A percentile compares a stretch with the other conserved stretches of the same genome.
These are phyloP conservation scores for Noctua janthe DNA, from an alignment of 2,888 invertebrate genomes.

Conservation along the genomic window DNA sequence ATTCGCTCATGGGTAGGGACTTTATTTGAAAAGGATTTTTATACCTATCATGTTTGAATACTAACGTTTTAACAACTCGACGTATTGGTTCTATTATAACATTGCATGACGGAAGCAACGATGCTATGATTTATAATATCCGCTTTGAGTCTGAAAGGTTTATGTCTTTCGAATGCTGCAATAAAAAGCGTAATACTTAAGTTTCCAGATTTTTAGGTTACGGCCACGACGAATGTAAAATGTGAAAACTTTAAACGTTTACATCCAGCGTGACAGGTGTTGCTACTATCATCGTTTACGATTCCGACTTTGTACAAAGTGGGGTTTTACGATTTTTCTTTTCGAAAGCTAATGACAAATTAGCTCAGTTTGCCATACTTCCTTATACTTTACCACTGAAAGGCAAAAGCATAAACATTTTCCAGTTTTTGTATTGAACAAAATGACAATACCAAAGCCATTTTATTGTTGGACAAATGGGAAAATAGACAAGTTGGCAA, in stretches of 20 bases:
- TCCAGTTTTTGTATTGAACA: slow-evolving; percentile 33
- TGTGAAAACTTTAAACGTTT: slow-evolving; percentile 70
- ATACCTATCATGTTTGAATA: slow-evolving; percentile 34
- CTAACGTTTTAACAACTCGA: slow-evolving; percentile 44
- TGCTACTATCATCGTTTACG: slow-evolving; percentile 75
- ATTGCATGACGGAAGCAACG: slow-evolving; percentile 72
- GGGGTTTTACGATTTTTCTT: slow-evolving; percentile 71
- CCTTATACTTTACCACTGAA: slow-evolving; percentile 26
- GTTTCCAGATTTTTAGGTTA: slow-evolving; percentile 70
- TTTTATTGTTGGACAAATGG: slow-evolving; percentile 55
- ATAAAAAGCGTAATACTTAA: slow-evolving; percentile 72
- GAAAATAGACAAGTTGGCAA: slow-evolving; percentile 54
- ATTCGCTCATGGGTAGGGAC: slow-evolving; percentile 39
- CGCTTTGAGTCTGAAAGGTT: slow-evolving; percentile 68
- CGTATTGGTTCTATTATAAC: slow-evolving; percentile 51
- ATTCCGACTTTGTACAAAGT: slow-evolving; percentile 70
- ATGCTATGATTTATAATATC: slow-evolving; percentile 72
- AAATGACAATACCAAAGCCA: slow-evolving; percentile 50
- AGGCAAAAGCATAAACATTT: slow-evolving; percentile 17
- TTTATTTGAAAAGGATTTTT: slow-evolving; percentile 42
- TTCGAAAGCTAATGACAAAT: slow-evolving; percentile 56
- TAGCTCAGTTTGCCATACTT: slow-evolving; percentile 41
- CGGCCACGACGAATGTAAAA: slow-evolving; percentile 69
- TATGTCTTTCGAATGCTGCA: slow-evolving; percentile 72
- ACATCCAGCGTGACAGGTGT: slow-evolving; percentile 74